A percentile compares a stretch with the other conserved stretches of the same genome.
Conservation (phyloP, 2,113 vertebrate species). For the Dermatemys mawii region DNA sequence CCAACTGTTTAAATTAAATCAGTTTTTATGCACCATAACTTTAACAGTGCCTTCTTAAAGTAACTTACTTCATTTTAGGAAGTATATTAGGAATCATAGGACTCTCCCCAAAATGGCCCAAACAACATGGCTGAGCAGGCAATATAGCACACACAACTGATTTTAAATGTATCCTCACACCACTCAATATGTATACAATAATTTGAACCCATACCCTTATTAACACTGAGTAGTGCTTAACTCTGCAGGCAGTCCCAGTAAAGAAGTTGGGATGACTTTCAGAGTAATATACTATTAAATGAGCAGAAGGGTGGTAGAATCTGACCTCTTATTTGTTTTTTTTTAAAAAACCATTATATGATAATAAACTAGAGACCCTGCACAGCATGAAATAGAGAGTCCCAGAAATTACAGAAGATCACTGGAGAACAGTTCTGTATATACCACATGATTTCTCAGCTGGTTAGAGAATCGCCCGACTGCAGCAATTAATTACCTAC, state of each 20-base stretch:
- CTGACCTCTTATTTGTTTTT: not conserved
- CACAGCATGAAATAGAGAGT: not conserved
- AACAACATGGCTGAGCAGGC: not conserved
- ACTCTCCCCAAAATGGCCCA: not conserved
- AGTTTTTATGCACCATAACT: not conserved
- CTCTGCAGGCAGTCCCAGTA: not conserved
- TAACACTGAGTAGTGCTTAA: not conserved
- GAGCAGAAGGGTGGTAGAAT: not conserved
- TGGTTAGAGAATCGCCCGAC: not conserved
- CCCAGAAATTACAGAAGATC: not conserved
- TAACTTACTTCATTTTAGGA: not conserved
- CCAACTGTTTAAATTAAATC: conserved; percentile 28
- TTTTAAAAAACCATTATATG: no score
- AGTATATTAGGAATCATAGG: not conserved
- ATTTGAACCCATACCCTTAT: not conserved
- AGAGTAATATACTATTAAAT: not conserved
- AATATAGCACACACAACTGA: not conserved
- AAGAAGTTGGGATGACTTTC: not conserved
- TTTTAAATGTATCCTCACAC: not conserved
- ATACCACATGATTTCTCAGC: not conserved
- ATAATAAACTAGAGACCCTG: not conserved
- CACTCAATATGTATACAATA: not conserved
- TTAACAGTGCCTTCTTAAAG: not conserved
- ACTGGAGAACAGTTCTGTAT: not conserved
- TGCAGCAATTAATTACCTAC: not conserved